Evolutionary conservation across 2,888 invertebrate genomes (phyloP).

Genomic region (Lepidochitona cinerea): DNA sequence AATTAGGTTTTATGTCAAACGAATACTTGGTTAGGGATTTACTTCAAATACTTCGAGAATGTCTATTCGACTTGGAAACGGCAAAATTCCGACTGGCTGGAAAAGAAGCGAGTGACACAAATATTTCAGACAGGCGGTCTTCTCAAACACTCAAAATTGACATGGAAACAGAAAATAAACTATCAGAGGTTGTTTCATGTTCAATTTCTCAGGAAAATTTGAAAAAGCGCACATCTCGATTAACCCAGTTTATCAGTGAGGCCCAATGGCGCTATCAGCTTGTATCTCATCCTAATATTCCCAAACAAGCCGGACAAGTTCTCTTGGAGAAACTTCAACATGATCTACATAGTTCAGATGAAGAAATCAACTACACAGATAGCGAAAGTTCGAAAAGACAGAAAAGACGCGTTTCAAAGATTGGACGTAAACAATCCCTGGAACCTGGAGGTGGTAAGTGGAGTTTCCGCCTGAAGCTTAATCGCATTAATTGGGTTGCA

Average conservation of each 20-base stretch:
- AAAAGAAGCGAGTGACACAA: conserved; percentile 22
- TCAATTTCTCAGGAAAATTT: conserved; percentile 45
- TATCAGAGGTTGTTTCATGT: conserved; percentile 45
- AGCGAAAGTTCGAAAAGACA: neutral
- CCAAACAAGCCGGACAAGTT: conserved; percentile 46
- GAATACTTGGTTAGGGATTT: conserved; percentile 63
- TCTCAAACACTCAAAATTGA: conserved; percentile 23
- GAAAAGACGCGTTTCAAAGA: neutral
- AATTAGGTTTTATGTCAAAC: conserved; percentile 56
- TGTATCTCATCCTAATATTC: conserved; percentile 70
- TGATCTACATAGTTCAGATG: neutral
- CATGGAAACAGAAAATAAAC: conserved; percentile 36
- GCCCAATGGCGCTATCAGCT: conserved; percentile 82
- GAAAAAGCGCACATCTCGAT: conserved; percentile 69
- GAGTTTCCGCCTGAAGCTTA: no score
- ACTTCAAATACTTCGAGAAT: conserved; percentile 57
- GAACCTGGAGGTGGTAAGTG: neutral
- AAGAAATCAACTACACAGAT: neutral
- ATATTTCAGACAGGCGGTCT: conserved; percentile 3
- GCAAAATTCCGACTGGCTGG: conserved; percentile 48
- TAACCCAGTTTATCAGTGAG: conserved; percentile 76
- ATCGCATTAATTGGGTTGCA: no score
- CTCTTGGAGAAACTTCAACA: conserved; percentile 39
- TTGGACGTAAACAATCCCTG: neutral
- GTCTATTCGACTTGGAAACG: conserved; percentile 53